Evolutionary conservation across 2,888 invertebrate genomes (phyloP).

Genomic region (Tribolium freemani): DNA sequence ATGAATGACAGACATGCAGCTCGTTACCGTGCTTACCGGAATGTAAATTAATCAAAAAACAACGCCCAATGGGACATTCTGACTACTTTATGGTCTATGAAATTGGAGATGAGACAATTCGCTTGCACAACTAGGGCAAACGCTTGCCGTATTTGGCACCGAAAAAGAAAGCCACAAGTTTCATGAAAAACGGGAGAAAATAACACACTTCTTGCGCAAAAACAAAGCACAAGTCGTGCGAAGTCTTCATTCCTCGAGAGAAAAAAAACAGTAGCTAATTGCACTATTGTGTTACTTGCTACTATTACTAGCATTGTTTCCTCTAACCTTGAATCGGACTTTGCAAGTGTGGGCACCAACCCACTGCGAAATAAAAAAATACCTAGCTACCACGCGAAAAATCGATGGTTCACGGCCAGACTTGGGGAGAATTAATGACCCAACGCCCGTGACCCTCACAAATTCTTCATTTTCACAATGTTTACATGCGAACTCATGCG

Average conservation of each 20-base stretch:
- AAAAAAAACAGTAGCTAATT: neutral
- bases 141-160: neutral
- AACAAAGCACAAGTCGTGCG: no score
- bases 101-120: constrained; percentile 15
- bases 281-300: neutral
- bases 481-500: neutral
- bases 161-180: neutral
- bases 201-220: no score
- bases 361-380: neutral
- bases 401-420: constrained; percentile 2
- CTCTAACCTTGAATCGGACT: neutral
- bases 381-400: neutral
- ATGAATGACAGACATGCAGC: constrained; percentile 19
- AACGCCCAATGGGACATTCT: constrained; percentile 16
- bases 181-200: neutral
- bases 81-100: constrained; percentile 32
- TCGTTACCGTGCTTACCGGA: constrained; percentile 23
- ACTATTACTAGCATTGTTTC: neutral
- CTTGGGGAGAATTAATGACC: neutral
- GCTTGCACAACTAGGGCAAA: neutral
- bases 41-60: constrained; percentile 34
- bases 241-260: no score
- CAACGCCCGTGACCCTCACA: neutral
- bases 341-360: neutral
- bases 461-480: neutral